Conservation (phyloP, 2,888 invertebrate genomes). For the Stegophylla sp. region DNA sequence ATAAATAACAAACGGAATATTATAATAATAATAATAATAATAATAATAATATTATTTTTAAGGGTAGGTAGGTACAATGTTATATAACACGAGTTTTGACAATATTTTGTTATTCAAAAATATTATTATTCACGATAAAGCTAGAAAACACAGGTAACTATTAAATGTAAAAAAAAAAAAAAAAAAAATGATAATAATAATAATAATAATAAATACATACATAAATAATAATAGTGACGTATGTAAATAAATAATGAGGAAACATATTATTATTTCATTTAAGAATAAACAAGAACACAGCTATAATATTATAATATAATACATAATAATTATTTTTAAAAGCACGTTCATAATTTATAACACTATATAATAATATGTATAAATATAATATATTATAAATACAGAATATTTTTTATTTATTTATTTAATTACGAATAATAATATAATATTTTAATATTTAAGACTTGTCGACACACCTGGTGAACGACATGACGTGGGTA, state of each 20-base stretch:
- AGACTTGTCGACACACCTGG: no score
- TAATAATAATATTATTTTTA: no score
- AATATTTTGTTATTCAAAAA: slow-evolving; percentile 7
- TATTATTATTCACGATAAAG: slow-evolving; percentile 23
- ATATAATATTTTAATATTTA: slow-evolving; percentile 21
- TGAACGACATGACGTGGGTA: no score
- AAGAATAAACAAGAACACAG: slow-evolving; percentile 38
- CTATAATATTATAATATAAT: slow-evolving; percentile 12
- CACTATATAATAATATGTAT: neutral
- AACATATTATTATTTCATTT: neutral
- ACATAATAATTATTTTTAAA: slow-evolving; percentile 30
- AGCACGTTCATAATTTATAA: slow-evolving; percentile 9
- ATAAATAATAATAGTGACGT: no score
- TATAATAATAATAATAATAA: no score
- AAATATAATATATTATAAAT: slow-evolving; percentile 10
- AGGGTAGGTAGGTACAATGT: slow-evolving; percentile 16
- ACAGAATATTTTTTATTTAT: slow-evolving; percentile 22
- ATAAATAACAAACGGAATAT: slow-evolving; percentile 42
- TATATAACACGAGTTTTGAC: slow-evolving; percentile 19
- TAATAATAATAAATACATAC: slow-evolving; percentile 17
- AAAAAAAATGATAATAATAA: slow-evolving; percentile 15
- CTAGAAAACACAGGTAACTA: slow-evolving; percentile 52
- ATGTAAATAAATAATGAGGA: slow-evolving; percentile 45
- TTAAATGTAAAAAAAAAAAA: slow-evolving; percentile 38
- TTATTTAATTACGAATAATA: slow-evolving; percentile 8